Conservation (phyloP, 2,888 invertebrate species). For the Metellina segmentata region DNA sequence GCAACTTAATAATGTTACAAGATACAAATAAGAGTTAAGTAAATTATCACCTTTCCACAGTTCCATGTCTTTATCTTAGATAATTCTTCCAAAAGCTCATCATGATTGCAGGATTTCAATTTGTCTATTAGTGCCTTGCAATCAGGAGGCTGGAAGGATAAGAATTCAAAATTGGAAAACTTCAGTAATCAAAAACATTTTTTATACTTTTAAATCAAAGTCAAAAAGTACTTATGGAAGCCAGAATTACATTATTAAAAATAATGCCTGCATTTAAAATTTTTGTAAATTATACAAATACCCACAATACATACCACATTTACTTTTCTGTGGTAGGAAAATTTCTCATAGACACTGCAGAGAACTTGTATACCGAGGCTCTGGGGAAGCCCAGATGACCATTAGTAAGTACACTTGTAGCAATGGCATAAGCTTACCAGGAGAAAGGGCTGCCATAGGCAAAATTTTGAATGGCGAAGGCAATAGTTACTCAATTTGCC, state of each 20-base stretch:
- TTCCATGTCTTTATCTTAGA: conserved; percentile 90
- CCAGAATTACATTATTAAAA: background rate
- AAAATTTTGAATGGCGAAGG: too few relatives aligned
- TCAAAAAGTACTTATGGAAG: background rate
- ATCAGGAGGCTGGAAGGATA: conserved; percentile 82
- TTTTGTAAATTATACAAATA: background rate
- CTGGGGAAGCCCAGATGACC: too few relatives aligned
- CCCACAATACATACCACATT: too few relatives aligned
- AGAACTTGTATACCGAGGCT: too few relatives aligned
- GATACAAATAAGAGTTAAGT: background rate
- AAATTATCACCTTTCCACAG: conserved; percentile 85
- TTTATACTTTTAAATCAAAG: background rate
- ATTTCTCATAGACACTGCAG: too few relatives aligned
- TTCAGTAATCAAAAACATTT: background rate
- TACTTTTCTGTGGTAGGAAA: too few relatives aligned
- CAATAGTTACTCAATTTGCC: too few relatives aligned
- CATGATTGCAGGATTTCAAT: conserved; percentile 85
- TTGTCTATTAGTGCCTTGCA: conserved; percentile 89
- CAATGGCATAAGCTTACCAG: too few relatives aligned
- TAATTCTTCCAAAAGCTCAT: conserved; percentile 86
- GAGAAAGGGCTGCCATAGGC: too few relatives aligned
- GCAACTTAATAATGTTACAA: too few relatives aligned
- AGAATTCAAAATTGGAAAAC: background rate
- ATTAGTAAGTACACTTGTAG: too few relatives aligned
- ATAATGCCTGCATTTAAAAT: background rate